phyloP scores from a whole-genome alignment of 1,140 invertebrate genomes.

The Zeugodacus cucurbitae region DNA sequence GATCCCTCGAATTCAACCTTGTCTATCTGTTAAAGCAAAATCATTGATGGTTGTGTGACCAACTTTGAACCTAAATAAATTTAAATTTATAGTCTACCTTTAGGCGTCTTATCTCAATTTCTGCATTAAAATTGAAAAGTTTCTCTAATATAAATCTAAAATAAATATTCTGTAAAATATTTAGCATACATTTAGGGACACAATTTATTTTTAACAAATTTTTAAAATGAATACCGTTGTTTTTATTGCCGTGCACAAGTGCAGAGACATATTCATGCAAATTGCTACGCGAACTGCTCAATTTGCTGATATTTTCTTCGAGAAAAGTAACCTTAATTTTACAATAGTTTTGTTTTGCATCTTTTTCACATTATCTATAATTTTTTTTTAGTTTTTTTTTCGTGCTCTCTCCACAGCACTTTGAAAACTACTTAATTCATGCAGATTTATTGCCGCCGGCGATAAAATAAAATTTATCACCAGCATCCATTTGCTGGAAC shows the following conservation, averaged over 20 bases:
- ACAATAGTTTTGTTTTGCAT: background rate
- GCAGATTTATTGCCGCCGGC: slow-evolving; percentile 35
- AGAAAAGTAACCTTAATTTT: background rate
- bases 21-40: too few relatives aligned
- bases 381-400: background rate
- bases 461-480: slow-evolving; percentile 38
- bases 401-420: background rate
- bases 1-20: too few relatives aligned
- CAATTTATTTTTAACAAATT: background rate
- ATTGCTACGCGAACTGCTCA: background rate
- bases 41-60: too few relatives aligned
- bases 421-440: slow-evolving; percentile 39
- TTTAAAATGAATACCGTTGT: background rate
- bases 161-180: background rate
- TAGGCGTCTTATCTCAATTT: too few relatives aligned
- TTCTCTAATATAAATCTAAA: background rate
- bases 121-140: too few relatives aligned
- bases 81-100: too few relatives aligned
- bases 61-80: too few relatives aligned
- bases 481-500: slow-evolving; percentile 26
- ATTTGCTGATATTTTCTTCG: background rate
- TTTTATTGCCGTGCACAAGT: too few relatives aligned
- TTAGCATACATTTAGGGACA: background rate
- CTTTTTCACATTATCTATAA: background rate
- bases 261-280: too few relatives aligned